phyloP scores from a whole-genome alignment of 2,888 invertebrate genomes.

The Lamellibrachia columna region DNA sequence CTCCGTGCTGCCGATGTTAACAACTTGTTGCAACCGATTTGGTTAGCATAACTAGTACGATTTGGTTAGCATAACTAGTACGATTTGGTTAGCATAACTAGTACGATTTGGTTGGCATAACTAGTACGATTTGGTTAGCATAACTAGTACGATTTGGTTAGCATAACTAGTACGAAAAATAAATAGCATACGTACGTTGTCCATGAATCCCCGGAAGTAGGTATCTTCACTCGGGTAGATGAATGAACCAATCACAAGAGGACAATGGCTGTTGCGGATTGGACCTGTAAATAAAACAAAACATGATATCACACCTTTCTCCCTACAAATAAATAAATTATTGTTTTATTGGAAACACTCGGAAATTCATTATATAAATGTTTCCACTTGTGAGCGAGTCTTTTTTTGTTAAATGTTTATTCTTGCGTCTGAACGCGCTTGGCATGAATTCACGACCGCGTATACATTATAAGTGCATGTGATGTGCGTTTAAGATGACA shows the following conservation, averaged over 20 bases:
- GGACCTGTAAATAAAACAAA: neutral
- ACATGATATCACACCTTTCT: neutral
- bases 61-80: too few species aligned
- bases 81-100: too few species aligned
- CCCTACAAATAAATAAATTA: neutral
- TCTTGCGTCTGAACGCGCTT: too few species aligned
- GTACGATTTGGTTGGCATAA: too few species aligned
- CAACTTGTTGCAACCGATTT: too few species aligned
- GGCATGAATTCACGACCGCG: too few species aligned
- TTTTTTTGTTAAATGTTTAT: too few species aligned
- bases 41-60: neutral
- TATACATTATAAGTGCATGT: too few species aligned
- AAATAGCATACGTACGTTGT: neutral
- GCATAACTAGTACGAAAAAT: neutral
- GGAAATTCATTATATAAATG: neutral
- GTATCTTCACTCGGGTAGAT: neutral
- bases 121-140: too few species aligned
- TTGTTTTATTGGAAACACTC: neutral
- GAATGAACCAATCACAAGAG: neutral
- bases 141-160: too few species aligned
- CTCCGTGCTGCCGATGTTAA: too few species aligned
- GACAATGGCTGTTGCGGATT: constrained; percentile 1
- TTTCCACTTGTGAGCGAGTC: neutral
- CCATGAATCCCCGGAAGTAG: neutral
- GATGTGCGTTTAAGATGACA: too few species aligned